Percentiles rank a stretch among this genome's conserved stretches.
phyloP scores from a whole-genome alignment of 2,113 vertebrate species.

The Pitta sordida region DNA sequence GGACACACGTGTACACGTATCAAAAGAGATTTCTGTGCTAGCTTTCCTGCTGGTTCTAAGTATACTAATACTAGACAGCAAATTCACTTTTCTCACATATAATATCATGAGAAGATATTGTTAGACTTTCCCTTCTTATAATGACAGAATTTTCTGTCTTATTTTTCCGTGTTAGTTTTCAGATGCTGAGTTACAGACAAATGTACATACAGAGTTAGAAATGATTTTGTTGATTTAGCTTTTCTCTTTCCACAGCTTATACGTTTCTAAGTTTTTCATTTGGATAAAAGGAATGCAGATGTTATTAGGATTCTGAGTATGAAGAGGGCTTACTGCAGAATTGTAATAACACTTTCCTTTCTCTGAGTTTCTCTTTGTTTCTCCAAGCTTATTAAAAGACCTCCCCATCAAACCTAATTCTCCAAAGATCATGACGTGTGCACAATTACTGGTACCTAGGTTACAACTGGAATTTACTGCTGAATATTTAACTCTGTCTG shows the following conservation, averaged over 20 bases:
- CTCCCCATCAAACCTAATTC: neutral
- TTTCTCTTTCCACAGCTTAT: neutral
- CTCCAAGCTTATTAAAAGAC: neutral
- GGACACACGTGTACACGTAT: neutral
- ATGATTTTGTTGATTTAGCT: neutral
- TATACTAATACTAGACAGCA: neutral
- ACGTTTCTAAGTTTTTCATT: neutral
- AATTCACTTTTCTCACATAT: neutral
- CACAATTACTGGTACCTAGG: neutral
- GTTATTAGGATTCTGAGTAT: neutral
- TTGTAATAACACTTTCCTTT: neutral
- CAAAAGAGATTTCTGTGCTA: neutral
- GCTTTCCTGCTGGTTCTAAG: neutral
- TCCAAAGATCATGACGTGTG: neutral
- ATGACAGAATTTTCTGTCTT: neutral
- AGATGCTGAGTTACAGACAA: neutral
- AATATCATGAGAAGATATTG: neutral
- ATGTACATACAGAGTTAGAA: neutral
- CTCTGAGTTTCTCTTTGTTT: neutral
- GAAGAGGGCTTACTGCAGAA: neutral
- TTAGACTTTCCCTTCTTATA: neutral
- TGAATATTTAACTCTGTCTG: conserved; percentile 32
- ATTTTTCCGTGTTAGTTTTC: neutral
- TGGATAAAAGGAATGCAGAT: neutral
- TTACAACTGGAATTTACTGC: conserved; percentile 22